phyloP scores from a whole-genome alignment of 2,888 invertebrate genomes.

The Microctonus aethiopoides region DNA sequence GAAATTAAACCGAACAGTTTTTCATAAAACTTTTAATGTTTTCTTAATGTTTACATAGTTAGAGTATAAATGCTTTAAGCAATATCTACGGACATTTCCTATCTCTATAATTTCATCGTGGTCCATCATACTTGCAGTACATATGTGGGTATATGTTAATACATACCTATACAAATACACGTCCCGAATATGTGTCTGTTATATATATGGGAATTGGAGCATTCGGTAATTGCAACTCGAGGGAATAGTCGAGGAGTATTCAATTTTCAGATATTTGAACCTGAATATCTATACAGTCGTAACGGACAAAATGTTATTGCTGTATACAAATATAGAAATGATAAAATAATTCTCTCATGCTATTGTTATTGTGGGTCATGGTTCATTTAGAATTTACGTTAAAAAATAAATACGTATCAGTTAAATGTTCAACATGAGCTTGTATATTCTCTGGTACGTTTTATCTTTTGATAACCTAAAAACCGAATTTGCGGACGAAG shows the following conservation, averaged over 20 bases:
- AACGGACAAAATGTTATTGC: slow-evolving; percentile 1
- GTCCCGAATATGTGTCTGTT: background rate
- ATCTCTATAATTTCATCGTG: slow-evolving; percentile 14
- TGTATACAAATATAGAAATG: background rate
- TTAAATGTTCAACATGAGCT: background rate
- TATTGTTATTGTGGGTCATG: too few species aligned
- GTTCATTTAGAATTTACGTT: too few species aligned
- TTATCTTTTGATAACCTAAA: background rate
- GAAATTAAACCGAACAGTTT: too few species aligned
- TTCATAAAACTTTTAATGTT: too few species aligned
- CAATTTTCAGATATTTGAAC: slow-evolving; percentile 41
- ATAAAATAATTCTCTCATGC: too few species aligned
- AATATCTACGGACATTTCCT: slow-evolving; percentile 14
- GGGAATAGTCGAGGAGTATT: slow-evolving; percentile 29
- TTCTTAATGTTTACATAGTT: too few species aligned
- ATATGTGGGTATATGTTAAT: background rate
- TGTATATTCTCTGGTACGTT: background rate
- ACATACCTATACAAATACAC: background rate
- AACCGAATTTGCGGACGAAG: background rate
- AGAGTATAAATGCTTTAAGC: too few species aligned
- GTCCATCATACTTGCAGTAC: background rate
- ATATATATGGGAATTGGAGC: slow-evolving; percentile 23
- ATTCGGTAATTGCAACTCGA: slow-evolving; percentile 29
- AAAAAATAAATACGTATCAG: too few species aligned
- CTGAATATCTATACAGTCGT: slow-evolving; percentile 3